Conservation (phyloP, 2,888 invertebrate species). For the Catocala sponsa region DNA sequence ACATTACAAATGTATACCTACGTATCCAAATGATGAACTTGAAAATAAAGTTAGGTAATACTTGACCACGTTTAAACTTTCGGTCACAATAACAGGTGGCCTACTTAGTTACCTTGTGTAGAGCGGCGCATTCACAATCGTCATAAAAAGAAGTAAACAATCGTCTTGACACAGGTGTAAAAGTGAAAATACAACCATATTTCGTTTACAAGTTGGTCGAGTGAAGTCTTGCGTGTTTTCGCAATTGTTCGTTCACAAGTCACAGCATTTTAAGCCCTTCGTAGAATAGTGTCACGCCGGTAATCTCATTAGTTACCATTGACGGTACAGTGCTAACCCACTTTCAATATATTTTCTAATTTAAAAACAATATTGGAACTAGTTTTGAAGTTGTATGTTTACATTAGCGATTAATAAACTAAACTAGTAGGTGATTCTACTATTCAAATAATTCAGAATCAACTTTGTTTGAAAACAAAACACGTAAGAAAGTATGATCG, state of each 20-base stretch:
- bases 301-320: slow-evolving; percentile 50
- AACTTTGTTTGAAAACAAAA: background rate
- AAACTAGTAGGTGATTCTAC: background rate
- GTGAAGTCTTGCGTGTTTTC: slow-evolving; percentile 48
- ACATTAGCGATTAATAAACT: background rate
- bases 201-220: slow-evolving; percentile 58
- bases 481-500: background rate
- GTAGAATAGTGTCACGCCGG: slow-evolving; percentile 46
- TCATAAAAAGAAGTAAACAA: slow-evolving; percentile 67
- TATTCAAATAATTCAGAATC: background rate
- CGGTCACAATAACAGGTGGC: slow-evolving; percentile 46
- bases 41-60: slow-evolving; percentile 45
- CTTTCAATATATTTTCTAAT: slow-evolving; percentile 36
- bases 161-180: slow-evolving; percentile 81
- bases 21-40: slow-evolving; percentile 33
- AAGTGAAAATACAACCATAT: slow-evolving; percentile 69
- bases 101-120: slow-evolving; percentile 52
- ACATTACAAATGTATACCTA: slow-evolving; percentile 27
- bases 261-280: slow-evolving; percentile 48
- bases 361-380: too few species aligned
- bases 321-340: slow-evolving; percentile 52
- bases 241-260: slow-evolving; percentile 51
- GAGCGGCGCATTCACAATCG: slow-evolving; percentile 50
- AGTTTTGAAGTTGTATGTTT: slow-evolving; percentile 1
- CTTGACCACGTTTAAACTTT: slow-evolving; percentile 34